These are phyloP conservation scores for Philereme transversata DNA, from an alignment of 2,888 invertebrate genomes.

Conservation along the genomic window DNA sequence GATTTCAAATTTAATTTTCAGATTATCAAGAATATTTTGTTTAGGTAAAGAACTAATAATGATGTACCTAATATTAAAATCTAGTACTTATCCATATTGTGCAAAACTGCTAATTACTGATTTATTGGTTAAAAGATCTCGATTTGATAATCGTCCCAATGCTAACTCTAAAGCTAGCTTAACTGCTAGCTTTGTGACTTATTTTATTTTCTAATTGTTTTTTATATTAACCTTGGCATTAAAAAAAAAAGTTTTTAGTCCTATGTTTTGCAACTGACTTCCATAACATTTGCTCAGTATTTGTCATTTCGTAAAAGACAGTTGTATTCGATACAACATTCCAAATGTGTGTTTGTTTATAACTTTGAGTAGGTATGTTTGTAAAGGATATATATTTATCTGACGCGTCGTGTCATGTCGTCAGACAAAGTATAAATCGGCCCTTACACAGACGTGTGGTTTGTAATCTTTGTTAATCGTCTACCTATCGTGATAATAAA, in stretches of 20 bases:
- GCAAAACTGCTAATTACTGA: neutral
- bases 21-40: no score
- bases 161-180: neutral
- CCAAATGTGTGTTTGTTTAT: constrained; percentile 46
- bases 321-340: constrained; percentile 53
- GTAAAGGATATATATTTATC: no score
- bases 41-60: no score
- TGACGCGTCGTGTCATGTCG: no score
- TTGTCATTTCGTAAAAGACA: constrained; percentile 37
- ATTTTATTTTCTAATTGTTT: constrained; percentile 24
- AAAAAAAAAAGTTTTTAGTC: neutral
- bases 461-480: constrained; percentile 32
- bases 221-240: constrained; percentile 16
- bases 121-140: no score
- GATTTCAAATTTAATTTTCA: no score
- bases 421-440: no score
- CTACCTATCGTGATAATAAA: constrained; percentile 70
- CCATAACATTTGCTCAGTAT: constrained; percentile 44
- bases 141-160: no score
- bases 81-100: no score
- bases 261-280: constrained; percentile 26
- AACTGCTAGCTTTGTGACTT: neutral
- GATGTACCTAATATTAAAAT: no score
- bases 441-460: no score
- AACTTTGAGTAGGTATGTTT: no score